Evolutionary conservation across 2,888 invertebrate genomes (phyloP).

Genomic region (Tipula confusa): DNA sequence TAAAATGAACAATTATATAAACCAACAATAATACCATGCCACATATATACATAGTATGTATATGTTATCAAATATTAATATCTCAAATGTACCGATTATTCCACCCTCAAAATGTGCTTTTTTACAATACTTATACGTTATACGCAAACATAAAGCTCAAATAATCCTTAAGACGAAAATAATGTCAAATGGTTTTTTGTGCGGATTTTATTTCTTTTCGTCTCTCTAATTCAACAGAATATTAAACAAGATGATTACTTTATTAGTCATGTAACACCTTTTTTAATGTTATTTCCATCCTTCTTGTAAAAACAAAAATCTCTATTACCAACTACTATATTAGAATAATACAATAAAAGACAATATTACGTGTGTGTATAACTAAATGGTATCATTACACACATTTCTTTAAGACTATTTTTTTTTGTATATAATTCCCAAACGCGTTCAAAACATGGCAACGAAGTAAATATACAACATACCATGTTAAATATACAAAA

Average conservation of each 20-base stretch:
- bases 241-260: constrained; percentile 21
- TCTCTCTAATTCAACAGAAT: constrained; percentile 22
- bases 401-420: neutral
- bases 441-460: neutral
- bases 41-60: neutral
- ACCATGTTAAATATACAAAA: neutral
- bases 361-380: neutral
- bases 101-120: neutral
- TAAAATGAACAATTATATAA: neutral
- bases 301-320: neutral
- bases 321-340: constrained; percentile 12
- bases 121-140: neutral
- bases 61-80: constrained; percentile 16
- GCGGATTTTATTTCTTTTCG: neutral
- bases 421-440: too few species aligned
- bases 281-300: constrained; percentile 3
- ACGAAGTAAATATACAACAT: neutral
- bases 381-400: neutral
- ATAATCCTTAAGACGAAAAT: neutral
- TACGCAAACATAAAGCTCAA: constrained; percentile 20
- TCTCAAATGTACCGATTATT: neutral
- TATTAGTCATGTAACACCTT: constrained; percentile 30
- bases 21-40: neutral
- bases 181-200: neutral
- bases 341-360: neutral